Evolutionary conservation across 2,888 invertebrate genomes (phyloP).

Genomic region (Cabera pusaria): DNA sequence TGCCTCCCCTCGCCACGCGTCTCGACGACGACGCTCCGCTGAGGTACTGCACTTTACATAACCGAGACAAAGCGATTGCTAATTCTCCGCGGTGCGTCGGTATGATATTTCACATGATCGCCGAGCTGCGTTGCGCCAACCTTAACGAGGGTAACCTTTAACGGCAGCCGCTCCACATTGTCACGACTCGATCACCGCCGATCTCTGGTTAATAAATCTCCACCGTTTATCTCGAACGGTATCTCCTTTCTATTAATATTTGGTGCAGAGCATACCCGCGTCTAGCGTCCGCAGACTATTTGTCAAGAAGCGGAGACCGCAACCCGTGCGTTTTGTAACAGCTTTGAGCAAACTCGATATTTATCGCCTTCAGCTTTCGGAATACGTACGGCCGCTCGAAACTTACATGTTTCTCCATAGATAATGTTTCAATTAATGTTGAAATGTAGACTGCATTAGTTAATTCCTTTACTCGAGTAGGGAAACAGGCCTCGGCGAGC

Average conservation of each 20-base stretch:
- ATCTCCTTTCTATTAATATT: conserved; percentile 22
- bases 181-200: conserved; percentile 64
- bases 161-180: conserved; percentile 71
- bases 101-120: conserved; percentile 56
- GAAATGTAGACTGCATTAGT: conserved; percentile 30
- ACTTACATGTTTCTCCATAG: conserved; percentile 41
- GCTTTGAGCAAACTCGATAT: conserved; percentile 70
- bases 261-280: conserved; percentile 32
- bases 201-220: conserved; percentile 64
- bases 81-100: conserved; percentile 30
- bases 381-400: conserved; percentile 56
- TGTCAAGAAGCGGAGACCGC: conserved; percentile 64
- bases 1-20: conserved; percentile 30
- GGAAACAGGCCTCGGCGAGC: conserved; percentile 46
- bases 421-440: conserved; percentile 39
- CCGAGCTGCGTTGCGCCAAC: conserved; percentile 61
- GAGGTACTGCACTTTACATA: conserved; percentile 13
- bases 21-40: conserved; percentile 6
- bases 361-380: conserved; percentile 65
- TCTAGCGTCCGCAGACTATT: conserved; percentile 57
- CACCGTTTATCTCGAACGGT: conserved; percentile 59
- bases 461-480: conserved; percentile 10
- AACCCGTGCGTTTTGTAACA: conserved; percentile 65
- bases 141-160: conserved; percentile 80
- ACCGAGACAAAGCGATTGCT: conserved; percentile 27